Evolutionary conservation across 2,113 vertebrate species (phyloP), one percentile per base, ranked within the genome.

Genomic region (Bubalus kerabau): DNA sequence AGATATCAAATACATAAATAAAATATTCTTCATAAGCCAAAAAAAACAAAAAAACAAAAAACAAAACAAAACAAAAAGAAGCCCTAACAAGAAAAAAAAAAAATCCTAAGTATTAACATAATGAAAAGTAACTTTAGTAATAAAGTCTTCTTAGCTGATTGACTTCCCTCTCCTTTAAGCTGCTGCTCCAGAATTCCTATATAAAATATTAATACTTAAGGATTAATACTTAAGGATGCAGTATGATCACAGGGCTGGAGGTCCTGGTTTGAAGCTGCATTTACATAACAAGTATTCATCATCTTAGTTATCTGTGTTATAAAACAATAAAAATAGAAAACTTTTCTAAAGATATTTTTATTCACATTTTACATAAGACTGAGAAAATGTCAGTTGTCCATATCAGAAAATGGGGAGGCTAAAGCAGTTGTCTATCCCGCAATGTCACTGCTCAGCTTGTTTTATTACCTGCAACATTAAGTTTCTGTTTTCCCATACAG

Each of bases 271-370:
- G 40, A 94, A 88, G 24, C 54, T 95, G n/a, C 32, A 92, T 50
- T 80, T 94, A 86, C 8, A 6, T 46, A 88, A 87, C 56, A 87
- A 54, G 16, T 56, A 76, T 64, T 93, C 57, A 56, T 82, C 93
- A 91, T 95, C 96, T 96, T 95, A 91, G 59, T 26, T 86, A 59
- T 50, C 76, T 88, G 48, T 90, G 21, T 95, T 86, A 88, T 14
- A 88, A n/a, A 90, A 74, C n/a, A 93, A 62, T 94, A 93, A 92
- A 97, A 95, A 84, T 78, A 86, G 64, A 86, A 95, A 95, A 78
- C 15, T 94, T 97, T 97, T 83, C 92, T 97, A 90, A 40, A 95
- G 81, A 8, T n/a, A 67, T 90, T 95, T 96, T 97, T 97, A 95
- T 98, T 97, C 62, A 87, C 24, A 89, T 94, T 95, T 95, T 95